Conservation (phyloP, 2,797 vertebrate species). For the Anabas testudineus region DNA sequence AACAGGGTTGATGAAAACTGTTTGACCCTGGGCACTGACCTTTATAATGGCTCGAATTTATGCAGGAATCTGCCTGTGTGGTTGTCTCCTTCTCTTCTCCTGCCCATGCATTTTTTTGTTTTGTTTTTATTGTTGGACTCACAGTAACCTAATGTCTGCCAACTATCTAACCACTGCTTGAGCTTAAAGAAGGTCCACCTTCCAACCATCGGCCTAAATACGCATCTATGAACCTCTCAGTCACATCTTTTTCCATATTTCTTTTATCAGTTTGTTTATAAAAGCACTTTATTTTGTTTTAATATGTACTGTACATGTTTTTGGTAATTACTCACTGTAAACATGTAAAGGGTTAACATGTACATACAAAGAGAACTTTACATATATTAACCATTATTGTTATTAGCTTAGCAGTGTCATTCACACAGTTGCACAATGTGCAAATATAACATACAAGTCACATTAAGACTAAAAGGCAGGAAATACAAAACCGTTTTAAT, state of each 20-base stretch:
- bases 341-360: not conserved
- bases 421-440: not conserved
- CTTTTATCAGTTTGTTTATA: not conserved
- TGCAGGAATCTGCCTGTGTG: slow-evolving; percentile 16
- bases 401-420: not conserved
- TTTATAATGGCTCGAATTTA: slow-evolving; percentile 22
- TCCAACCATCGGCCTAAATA: too few species aligned
- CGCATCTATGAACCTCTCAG: not conserved
- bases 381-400: too few species aligned
- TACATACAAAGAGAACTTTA: too few species aligned
- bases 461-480: not conserved
- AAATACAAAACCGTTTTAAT: not conserved
- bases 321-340: not conserved
- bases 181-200: not conserved
- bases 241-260: slow-evolving; percentile 7
- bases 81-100: slow-evolving; percentile 28
- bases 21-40: slow-evolving; percentile 60
- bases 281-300: not conserved
- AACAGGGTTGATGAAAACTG: slow-evolving; percentile 66
- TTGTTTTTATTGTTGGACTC: slow-evolving; percentile 27
- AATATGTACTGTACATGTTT: too few species aligned
- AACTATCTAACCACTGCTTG: slow-evolving; percentile 13
- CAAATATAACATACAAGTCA: slow-evolving; percentile 3
- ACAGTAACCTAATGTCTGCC: slow-evolving; percentile 1
- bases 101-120: slow-evolving; percentile 30